A percentile compares a stretch with the other conserved stretches of the same genome.
phyloP scores from a whole-genome alignment of 2,797 vertebrate species.

The Hemitrygon akajei region DNA sequence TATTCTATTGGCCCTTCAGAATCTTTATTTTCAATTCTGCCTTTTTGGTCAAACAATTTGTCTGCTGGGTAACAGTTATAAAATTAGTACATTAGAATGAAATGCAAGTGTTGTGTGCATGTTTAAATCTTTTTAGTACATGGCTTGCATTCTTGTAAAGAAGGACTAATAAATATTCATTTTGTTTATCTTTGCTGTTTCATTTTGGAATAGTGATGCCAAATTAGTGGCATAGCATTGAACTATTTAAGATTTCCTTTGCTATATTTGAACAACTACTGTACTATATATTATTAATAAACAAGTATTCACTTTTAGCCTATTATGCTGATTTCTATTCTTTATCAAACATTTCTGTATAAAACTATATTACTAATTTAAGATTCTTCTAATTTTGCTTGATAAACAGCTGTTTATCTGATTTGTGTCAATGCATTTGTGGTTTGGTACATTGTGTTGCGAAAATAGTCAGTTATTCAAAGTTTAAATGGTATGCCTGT shows the following conservation, averaged over 20 bases:
- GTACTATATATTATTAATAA: not conserved
- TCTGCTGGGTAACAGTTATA: not conserved
- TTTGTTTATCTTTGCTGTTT: not conserved
- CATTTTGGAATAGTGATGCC: not conserved
- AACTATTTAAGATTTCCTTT: not conserved
- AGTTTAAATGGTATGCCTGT: slow-evolving; percentile 14
- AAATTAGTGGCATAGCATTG: not conserved
- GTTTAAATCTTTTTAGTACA: not conserved
- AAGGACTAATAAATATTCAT: not conserved
- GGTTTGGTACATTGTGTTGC: not conserved
- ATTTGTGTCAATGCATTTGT: not conserved
- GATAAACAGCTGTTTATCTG: not conserved
- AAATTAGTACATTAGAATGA: not conserved
- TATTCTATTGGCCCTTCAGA: not conserved
- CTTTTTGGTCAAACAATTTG: not conserved
- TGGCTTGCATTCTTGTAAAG: not conserved
- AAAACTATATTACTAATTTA: not conserved
- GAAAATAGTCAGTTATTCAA: not conserved
- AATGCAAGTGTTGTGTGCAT: not conserved
- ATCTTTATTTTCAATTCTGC: not conserved
- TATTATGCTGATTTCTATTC: not conserved
- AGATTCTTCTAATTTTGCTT: not conserved
- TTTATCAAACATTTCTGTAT: not conserved
- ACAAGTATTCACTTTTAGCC: not conserved
- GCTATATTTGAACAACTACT: not conserved